These are phyloP conservation scores for Cyprinus carpio DNA, from an alignment of 2,113 vertebrate genomes.

Conservation along the genomic window DNA sequence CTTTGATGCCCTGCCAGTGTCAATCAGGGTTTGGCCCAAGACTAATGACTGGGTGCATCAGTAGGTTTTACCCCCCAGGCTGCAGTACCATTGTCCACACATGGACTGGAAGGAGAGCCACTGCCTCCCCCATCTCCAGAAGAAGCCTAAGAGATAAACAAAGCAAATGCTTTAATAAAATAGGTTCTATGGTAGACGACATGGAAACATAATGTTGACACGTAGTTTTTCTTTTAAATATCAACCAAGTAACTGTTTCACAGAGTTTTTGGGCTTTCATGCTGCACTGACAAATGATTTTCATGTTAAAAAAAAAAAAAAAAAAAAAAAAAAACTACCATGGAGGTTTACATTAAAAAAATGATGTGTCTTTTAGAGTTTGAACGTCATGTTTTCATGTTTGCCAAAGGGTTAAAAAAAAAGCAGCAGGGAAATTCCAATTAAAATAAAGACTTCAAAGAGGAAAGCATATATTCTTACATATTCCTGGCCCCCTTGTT, in stretches of 20 bases:
- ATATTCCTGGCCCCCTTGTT: conserved; percentile 67
- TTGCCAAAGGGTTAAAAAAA: not conserved
- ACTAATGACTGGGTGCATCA: conserved; percentile 82
- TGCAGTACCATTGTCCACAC: conserved; percentile 88
- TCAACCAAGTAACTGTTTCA: not conserved
- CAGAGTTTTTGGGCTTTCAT: not conserved
- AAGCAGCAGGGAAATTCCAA: not conserved
- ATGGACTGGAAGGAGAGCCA: conserved; percentile 85
- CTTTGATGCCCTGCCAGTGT: conserved; percentile 78
- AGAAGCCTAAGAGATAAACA: conserved; percentile 62
- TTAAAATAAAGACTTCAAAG: not conserved
- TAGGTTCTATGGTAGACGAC: too few species aligned
- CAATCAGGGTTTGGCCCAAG: conserved; percentile 90
- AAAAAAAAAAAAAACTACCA: not conserved
- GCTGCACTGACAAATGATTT: not conserved
- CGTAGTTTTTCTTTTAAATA: too few species aligned
- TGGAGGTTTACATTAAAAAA: too few species aligned
- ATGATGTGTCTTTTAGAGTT: too few species aligned
- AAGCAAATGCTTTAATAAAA: not conserved
- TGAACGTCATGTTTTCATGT: too few species aligned
- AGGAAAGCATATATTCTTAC: conserved; percentile 56
- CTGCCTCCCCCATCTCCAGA: conserved; percentile 87
- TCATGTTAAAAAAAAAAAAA: not conserved
- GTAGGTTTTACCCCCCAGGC: conserved; percentile 91
- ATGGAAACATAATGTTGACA: too few species aligned